Evolutionary conservation across 2,797 vertebrate species (phyloP).

Genomic region (Crypturellus tataupa): DNA sequence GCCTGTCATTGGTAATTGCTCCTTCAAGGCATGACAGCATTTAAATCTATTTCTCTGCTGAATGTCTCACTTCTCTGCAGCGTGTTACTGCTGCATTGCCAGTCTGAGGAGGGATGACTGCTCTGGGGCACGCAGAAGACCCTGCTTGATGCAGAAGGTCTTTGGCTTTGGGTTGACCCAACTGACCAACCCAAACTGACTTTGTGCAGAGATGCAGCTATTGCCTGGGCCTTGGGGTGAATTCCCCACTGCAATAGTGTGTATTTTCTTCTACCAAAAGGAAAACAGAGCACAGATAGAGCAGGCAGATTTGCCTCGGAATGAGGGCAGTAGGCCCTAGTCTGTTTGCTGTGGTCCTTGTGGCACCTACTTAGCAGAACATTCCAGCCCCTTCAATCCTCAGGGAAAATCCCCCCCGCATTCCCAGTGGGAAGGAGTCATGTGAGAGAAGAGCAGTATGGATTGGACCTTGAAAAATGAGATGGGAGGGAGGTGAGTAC

Average conservation of each 20-base stretch:
- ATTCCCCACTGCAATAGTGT: accelerated
- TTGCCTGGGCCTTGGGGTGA: not conserved
- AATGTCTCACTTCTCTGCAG: not conserved
- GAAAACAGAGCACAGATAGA: accelerated
- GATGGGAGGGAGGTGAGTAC: not conserved
- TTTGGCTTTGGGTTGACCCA: not conserved
- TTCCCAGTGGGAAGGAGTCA: not conserved
- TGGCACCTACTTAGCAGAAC: not conserved
- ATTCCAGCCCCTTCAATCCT: not conserved
- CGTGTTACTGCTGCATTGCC: not conserved
- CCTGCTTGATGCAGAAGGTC: not conserved
- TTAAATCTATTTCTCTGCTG: not conserved
- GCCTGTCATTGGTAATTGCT: not conserved
- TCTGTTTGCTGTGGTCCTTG: not conserved
- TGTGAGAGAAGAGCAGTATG: accelerated
- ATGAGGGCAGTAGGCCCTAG: not conserved
- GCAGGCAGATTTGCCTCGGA: accelerated
- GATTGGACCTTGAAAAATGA: not conserved
- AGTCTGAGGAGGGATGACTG: not conserved
- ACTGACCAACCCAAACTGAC: not conserved
- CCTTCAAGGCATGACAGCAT: not conserved
- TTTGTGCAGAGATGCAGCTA: not conserved
- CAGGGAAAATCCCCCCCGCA: not conserved
- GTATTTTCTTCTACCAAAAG: not conserved
- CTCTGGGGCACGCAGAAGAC: not conserved